Evolutionary conservation across 2,797 vertebrate genomes (phyloP).

Genomic region (Pachyuromys duprasi): DNA sequence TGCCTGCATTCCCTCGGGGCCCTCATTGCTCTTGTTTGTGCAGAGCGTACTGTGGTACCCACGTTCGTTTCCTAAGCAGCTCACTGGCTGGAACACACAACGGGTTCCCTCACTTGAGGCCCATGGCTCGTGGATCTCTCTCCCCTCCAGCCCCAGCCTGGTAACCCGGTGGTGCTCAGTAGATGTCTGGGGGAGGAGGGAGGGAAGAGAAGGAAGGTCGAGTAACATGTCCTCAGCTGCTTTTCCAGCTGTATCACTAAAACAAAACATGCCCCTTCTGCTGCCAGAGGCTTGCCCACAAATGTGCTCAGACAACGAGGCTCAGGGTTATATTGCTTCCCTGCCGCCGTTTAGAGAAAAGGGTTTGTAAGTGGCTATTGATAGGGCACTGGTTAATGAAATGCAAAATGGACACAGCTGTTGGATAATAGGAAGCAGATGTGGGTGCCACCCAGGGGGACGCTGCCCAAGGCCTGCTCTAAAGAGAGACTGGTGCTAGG

Average conservation of each 20-base stretch:
- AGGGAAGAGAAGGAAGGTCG: neutral
- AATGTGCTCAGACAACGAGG: neutral
- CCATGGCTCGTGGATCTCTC: neutral
- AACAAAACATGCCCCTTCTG: neutral
- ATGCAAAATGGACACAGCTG: neutral
- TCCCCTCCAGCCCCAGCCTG: neutral
- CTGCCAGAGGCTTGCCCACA: neutral
- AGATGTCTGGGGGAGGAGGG: too few relatives aligned
- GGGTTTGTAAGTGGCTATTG: neutral
- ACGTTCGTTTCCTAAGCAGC: neutral
- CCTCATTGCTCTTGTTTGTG: neutral
- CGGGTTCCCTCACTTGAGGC: neutral
- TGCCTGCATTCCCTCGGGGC: neutral
- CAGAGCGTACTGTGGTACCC: neutral
- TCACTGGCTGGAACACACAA: neutral
- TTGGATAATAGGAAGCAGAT: neutral
- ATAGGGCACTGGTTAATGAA: neutral
- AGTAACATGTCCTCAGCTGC: accelerated
- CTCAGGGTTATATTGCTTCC: too few relatives aligned
- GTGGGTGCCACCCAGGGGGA: neutral
- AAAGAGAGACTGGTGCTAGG: neutral
- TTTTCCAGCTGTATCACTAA: neutral
- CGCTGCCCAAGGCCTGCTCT: neutral
- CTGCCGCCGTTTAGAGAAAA: neutral
- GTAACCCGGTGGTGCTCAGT: neutral